Percentiles rank a stretch among this genome's conserved stretches.
Evolutionary conservation across 2,113 vertebrate species (phyloP).

Genomic region (Peromyscus californicus): DNA sequence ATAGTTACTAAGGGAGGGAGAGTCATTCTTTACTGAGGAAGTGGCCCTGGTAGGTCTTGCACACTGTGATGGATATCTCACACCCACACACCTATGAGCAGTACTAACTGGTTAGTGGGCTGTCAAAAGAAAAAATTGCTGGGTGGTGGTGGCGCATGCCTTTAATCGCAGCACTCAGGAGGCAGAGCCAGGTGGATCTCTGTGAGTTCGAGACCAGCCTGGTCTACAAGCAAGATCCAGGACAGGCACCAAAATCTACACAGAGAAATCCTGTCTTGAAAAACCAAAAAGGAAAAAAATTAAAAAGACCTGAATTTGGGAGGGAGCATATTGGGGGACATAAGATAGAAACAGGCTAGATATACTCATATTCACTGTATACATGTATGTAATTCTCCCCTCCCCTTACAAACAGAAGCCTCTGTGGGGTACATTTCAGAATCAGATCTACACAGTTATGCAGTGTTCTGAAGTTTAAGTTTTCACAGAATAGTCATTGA

Average conservation of each 20-base stretch:
- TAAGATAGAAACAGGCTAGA: neutral
- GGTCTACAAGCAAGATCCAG: too few species aligned
- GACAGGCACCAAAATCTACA: too few species aligned
- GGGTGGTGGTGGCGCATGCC: too few species aligned
- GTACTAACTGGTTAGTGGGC: neutral
- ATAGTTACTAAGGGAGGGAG: neutral
- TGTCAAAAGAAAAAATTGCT: neutral
- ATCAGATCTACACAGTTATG: neutral
- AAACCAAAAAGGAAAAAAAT: neutral
- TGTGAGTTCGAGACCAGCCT: too few species aligned
- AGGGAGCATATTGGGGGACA: neutral
- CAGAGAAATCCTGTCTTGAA: too few species aligned
- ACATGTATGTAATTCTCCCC: neutral
- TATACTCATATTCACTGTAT: neutral
- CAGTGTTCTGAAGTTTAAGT: neutral
- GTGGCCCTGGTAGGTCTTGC: neutral
- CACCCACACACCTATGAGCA: neutral
- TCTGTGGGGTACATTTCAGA: too few species aligned
- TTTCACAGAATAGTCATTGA: neutral
- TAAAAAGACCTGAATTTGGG: neutral
- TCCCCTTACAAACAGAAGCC: neutral
- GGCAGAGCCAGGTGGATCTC: too few species aligned
- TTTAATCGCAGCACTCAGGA: too few species aligned
- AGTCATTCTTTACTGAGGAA: neutral
- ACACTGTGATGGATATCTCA: neutral